phyloP scores from a whole-genome alignment of 2,888 invertebrate species.

The Steromphala cineraria region DNA sequence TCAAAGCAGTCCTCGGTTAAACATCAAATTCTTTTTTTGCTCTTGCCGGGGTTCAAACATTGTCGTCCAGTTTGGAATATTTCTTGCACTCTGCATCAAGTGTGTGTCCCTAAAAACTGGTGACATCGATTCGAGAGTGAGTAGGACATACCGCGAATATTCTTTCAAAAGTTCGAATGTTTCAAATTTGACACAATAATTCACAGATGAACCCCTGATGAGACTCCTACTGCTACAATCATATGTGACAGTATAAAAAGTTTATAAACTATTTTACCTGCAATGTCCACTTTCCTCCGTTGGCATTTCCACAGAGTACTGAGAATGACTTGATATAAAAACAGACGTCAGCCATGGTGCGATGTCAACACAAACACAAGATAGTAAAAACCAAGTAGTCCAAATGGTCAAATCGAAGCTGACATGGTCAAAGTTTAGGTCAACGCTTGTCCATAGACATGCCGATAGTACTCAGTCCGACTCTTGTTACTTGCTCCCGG shows the following conservation, averaged over 20 bases:
- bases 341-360: conserved; percentile 50
- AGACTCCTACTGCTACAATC: too few relatives aligned
- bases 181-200: too few relatives aligned
- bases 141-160: too few relatives aligned
- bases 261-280: conserved; percentile 1
- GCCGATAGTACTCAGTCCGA: neutral
- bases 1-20: too few relatives aligned
- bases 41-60: too few relatives aligned
- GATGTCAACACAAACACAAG: neutral
- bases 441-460: too few relatives aligned
- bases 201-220: too few relatives aligned
- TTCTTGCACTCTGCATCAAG: neutral
- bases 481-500: too few relatives aligned
- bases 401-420: neutral
- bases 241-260: neutral
- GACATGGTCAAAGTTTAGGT: neutral
- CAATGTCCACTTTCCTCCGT: conserved; percentile 23
- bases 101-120: neutral
- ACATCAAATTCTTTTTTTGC: too few relatives aligned
- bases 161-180: too few relatives aligned
- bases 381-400: neutral
- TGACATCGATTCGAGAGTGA: neutral
- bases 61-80: neutral
- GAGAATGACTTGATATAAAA: conserved; percentile 44
- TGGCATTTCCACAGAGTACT: conserved; percentile 33